Evolutionary conservation across 2,113 vertebrate species (phyloP), one percentile per base, ranked within the genome.

Genomic region (Perccottus glenii): DNA sequence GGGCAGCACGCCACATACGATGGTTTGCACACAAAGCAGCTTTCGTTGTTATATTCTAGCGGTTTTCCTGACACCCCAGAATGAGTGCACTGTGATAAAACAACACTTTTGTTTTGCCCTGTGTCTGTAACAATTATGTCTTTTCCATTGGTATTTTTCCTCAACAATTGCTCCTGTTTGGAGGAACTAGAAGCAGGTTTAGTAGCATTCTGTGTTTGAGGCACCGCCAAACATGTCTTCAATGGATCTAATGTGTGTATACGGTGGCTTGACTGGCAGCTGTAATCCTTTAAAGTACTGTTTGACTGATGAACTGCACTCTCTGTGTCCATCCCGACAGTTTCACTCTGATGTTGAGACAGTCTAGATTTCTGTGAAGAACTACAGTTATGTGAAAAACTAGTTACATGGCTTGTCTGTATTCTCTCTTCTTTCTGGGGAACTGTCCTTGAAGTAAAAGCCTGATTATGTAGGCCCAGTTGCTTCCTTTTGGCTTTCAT

Each of bases 1-100:
- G 59, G 72, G 67, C 84, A 64, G 62, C 9, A 32, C 15, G 66
- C 46, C 48, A 48, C 49, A 47, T 77, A 42, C 6, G 69, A 42
- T 1, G 75, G 42, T 73, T 52, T 57, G 49, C 65, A 69, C 12
- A 60, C 60, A 63, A 44, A 12, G 32, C 74, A 75, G 68, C 78
- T 78, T 62, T 77, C 59, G 52, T 66, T 66, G 14, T 77, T 77
- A 77, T 14, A 35, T 84, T 88, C 73, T 70, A 46, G 77, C 33
- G 62, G 57, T 53, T 78, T 49, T 58, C 36, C 33, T 36, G 63
- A 53, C 42, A 11, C 35, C n/a, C 50, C 19, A 7, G 27, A 10
- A 45, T 19, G 36, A 46, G 60, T 62, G 42, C 61, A n/a, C 70
- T 50, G 46, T 67, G 63, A 47, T 48, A 45, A 60, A 48, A 71